Base-by-base conservation (phyloP, 1,140 invertebrate genomes). In the Gonioctena quinquepunctata region DNA sequence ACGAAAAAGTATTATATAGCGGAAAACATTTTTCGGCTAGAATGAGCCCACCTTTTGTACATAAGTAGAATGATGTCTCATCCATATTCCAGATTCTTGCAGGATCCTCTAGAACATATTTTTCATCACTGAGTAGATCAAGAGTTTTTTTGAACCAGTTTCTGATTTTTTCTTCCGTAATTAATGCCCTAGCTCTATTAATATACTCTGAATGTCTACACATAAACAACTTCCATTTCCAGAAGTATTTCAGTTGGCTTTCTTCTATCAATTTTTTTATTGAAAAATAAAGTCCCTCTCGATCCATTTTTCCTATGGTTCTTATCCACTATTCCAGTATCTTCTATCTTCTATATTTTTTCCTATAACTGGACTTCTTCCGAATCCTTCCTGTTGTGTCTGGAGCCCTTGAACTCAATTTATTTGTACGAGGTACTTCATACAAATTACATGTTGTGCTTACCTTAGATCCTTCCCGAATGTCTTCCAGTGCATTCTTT, bases 1-100 rank as follows among this genome's bases (percentile, higher is more conserved):
- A 74, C 18, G 68, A 63, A 5, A 68, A 33, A 19, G 21, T 33
- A 33, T 26, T 49, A 18, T 68, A 69, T 6, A 61, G 2, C 3
- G 3, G 19, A 11, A 13, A 1, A 21, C 60, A 59, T 63, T 33
- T 69, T 21, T 63, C 48, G 3, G 59, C 59, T 16, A 63, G 7
- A 64, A 80, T 76, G 16, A 73, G 73, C 26, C 54, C 69, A 16
- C 70, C 73, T 70, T 77, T 77, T 13, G 77, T 50, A 19, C 23
- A 26, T n/a, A 59, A 28, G 22, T 59, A 67, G 27, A 67, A 59
- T 18, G 52, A 50, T n/a, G n/a, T n/a, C n/a, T n/a, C n/a, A n/a
- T 48, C 61, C 18, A 64, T 48, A 22, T 64, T 64, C 1, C 27
- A 64, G 1, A 64, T 13, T 42, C 61, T 48, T 48, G 2, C 1